Conservation (phyloP, 2,888 invertebrate genomes). For the Agriotes lineatus region DNA sequence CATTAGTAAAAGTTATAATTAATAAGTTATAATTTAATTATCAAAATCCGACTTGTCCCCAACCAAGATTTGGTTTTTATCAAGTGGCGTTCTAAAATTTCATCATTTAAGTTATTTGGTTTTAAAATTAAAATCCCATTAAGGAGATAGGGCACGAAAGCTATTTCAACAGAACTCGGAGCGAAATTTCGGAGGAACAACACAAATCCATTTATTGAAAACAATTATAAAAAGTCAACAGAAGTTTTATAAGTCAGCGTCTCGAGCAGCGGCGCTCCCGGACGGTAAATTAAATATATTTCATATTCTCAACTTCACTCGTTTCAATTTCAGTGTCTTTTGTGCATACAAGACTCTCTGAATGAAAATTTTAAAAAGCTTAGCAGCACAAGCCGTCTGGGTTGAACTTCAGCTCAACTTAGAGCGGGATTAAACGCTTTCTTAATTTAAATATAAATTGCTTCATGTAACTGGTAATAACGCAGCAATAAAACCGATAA, state of each 20-base stretch:
- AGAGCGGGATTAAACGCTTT: constrained; percentile 5
- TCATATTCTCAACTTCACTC: neutral
- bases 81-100: neutral
- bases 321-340: neutral
- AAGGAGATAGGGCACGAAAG: constrained; percentile 37
- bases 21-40: constrained; percentile 10
- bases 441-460: constrained; percentile 37
- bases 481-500: constrained; percentile 37
- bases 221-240: constrained; percentile 27
- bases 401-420: neutral
- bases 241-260: constrained; percentile 13
- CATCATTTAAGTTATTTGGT: constrained; percentile 17
- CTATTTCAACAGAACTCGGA: constrained; percentile 18
- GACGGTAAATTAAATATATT: constrained; percentile 17
- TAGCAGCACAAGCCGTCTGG: neutral
- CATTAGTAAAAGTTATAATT: constrained; percentile 14
- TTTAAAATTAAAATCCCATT: constrained; percentile 31
- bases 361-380: neutral
- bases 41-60: neutral
- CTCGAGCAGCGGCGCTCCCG: neutral
- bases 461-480: constrained; percentile 24
- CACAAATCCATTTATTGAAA: constrained; percentile 28
- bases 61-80: constrained; percentile 3
- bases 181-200: constrained; percentile 9
- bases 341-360: neutral